Percentiles rank a stretch among this genome's conserved stretches.
These are phyloP conservation scores for Drosophila leontia DNA, from an alignment of 1,140 invertebrate species.

Conservation along the genomic window DNA sequence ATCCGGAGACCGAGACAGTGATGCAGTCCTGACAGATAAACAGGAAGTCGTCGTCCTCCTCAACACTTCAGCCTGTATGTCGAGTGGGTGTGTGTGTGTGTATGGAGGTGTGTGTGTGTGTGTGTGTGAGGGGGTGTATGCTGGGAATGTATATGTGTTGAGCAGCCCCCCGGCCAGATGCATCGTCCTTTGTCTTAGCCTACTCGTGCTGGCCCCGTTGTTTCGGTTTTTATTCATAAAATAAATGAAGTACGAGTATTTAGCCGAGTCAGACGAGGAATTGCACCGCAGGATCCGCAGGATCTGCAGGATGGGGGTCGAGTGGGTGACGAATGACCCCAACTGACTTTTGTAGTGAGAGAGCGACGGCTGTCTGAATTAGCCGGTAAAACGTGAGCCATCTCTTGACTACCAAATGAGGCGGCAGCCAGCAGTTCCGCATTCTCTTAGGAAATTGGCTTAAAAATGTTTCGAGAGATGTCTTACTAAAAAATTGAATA, in stretches of 20 bases:
- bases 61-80: constrained; percentile 77
- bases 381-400: constrained; percentile 4
- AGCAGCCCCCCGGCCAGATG: constrained; percentile 30
- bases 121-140: not conserved
- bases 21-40: constrained; percentile 78
- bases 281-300: constrained; percentile 22
- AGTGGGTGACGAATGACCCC: constrained; percentile 44
- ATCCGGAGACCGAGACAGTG: constrained; percentile 48
- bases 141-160: constrained; percentile 39
- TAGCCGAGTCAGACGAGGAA: constrained; percentile 61
- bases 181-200: constrained; percentile 58
- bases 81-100: constrained; percentile 55
- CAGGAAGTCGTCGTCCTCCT: constrained; percentile 75
- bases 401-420: constrained; percentile 42
- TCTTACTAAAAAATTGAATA: too few species aligned
- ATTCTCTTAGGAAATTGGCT: constrained; percentile 8
- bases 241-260: constrained; percentile 79
- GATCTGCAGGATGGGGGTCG: not conserved
- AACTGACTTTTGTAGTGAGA: constrained; percentile 46
- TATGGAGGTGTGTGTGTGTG: constrained; percentile 9
- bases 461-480: constrained; percentile 1
- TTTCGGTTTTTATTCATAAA: constrained; percentile 76
- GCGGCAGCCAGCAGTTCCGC: constrained; percentile 1
- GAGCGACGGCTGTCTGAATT: constrained; percentile 46
- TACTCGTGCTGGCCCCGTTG: constrained; percentile 41